Conservation (phyloP, 2,888 invertebrate genomes). For the Drosophila suboccidentalis region DNA sequence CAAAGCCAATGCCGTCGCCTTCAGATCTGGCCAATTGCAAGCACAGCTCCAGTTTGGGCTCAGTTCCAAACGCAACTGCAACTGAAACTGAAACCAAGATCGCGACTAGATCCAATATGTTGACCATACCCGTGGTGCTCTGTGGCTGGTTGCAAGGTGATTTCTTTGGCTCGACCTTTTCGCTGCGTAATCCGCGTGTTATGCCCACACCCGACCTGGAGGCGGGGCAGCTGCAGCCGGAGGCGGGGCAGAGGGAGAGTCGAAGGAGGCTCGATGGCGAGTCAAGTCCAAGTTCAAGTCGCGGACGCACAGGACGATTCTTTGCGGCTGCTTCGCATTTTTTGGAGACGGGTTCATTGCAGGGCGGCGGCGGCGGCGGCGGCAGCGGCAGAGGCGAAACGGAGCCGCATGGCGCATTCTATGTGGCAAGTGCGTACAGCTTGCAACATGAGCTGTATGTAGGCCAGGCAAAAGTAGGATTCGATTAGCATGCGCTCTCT, state of each 20-base stretch:
- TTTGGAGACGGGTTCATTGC: constrained; percentile 64
- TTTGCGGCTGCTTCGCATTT: constrained; percentile 75
- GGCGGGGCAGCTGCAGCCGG: constrained; percentile 47
- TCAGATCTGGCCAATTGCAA: constrained; percentile 40
- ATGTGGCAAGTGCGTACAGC: constrained; percentile 73
- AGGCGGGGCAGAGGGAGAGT: constrained; percentile 49
- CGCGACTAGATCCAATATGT: constrained; percentile 49
- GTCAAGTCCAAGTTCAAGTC: constrained; percentile 48
- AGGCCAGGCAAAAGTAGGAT: constrained; percentile 31
- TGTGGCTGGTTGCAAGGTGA: constrained; percentile 86
- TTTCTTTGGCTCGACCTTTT: constrained; percentile 77
- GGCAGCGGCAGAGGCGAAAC: constrained; percentile 13
- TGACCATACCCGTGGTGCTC: constrained; percentile 86
- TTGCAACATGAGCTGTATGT: constrained; percentile 28
- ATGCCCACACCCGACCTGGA: constrained; percentile 63
- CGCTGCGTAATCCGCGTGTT: constrained; percentile 63
- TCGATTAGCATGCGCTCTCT: constrained; percentile 54
- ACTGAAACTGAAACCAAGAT: constrained; percentile 13
- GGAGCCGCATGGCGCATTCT: constrained; percentile 26
- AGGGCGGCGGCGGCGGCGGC: constrained; percentile 22
- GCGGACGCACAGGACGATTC: constrained; percentile 72
- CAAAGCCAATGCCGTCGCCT: constrained; percentile 38
- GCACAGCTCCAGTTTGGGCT: constrained; percentile 68
- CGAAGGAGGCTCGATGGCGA: not conserved
- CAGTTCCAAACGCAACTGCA: constrained; percentile 25